phyloP scores from a whole-genome alignment of 64 coral and sea anemone species.

The Trachythela sp. region DNA sequence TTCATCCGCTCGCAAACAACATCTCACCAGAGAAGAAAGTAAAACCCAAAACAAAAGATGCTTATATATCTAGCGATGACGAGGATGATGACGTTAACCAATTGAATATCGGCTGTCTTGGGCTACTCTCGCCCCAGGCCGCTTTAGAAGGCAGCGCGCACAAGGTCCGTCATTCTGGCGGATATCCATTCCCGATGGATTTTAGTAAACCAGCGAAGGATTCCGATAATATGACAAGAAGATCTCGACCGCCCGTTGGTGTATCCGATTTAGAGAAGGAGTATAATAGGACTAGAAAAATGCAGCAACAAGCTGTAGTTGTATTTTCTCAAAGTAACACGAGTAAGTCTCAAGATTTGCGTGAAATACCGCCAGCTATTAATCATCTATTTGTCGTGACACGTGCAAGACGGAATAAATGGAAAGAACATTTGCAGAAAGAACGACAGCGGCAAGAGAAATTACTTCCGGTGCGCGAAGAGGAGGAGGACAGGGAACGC shows the following conservation, averaged over 20 bases:
- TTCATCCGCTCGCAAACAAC: constrained; percentile 76
- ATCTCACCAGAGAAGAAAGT: background rate
- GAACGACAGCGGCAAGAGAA: background rate
- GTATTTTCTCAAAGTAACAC: constrained; percentile 52
- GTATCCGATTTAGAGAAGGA: constrained; percentile 81
- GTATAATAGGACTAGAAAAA: constrained; percentile 79
- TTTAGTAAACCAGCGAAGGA: background rate
- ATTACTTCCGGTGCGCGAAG: background rate
- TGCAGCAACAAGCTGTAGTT: constrained; percentile 96
- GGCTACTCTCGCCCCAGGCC: constrained; percentile 67
- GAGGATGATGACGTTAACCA: constrained; percentile 76
- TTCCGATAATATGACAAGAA: background rate
- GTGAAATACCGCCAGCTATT: constrained; percentile 62
- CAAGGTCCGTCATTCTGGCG: background rate
- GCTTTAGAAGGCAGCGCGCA: background rate
- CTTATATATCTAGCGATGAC: constrained; percentile 80
- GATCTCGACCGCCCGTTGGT: constrained; percentile 32
- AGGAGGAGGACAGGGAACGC: background rate
- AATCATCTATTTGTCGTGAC: constrained; percentile 84
- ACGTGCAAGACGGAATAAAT: background rate
- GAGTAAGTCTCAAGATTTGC: background rate
- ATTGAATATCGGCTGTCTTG: constrained; percentile 77
- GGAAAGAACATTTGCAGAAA: background rate
- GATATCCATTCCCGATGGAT: background rate
- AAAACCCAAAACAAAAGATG: constrained; percentile 30